These are phyloP conservation scores for Pharmacophagus antenor DNA, from an alignment of 2,888 invertebrate species.

Conservation along the genomic window DNA sequence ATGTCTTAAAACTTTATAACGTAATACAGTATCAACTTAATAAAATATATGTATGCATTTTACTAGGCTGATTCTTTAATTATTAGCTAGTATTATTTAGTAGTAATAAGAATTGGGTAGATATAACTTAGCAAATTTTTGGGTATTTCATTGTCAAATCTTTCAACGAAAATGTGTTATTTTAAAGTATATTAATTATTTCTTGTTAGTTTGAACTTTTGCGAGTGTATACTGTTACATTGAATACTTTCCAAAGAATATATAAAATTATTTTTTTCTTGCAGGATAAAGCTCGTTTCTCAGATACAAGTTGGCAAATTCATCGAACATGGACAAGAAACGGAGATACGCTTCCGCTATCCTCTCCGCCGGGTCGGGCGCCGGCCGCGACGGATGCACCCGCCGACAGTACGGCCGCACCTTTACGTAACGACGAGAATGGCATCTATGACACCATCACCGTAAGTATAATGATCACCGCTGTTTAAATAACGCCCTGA, in stretches of 20 bases:
- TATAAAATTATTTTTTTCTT: neutral
- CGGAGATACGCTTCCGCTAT: constrained; percentile 65
- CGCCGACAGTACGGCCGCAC: constrained; percentile 40
- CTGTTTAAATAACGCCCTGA: neutral
- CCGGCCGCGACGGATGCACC: constrained; percentile 47
- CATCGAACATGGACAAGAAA: constrained; percentile 84
- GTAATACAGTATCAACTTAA: neutral
- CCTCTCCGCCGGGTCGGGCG: constrained; percentile 58
- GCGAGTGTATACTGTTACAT: neutral
- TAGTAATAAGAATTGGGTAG: too few species aligned
- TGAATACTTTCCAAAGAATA: neutral
- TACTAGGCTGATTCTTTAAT: too few species aligned
- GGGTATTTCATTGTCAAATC: too few species aligned
- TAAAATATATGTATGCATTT: neutral
- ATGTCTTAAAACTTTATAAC: neutral
- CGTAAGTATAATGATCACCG: constrained; percentile 47
- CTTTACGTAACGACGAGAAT: constrained; percentile 56
- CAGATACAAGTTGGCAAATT: constrained; percentile 88
- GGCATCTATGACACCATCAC: constrained; percentile 77
- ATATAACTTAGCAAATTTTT: too few species aligned
- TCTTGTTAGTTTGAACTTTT: neutral
- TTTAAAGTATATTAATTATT: too few species aligned
- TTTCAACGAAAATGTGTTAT: too few species aligned
- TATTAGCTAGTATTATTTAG: too few species aligned
- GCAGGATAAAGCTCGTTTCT: constrained; percentile 85